Evolutionary conservation across 2,113 vertebrate species (phyloP).

Genomic region (Melanostigma gelatinosum): DNA sequence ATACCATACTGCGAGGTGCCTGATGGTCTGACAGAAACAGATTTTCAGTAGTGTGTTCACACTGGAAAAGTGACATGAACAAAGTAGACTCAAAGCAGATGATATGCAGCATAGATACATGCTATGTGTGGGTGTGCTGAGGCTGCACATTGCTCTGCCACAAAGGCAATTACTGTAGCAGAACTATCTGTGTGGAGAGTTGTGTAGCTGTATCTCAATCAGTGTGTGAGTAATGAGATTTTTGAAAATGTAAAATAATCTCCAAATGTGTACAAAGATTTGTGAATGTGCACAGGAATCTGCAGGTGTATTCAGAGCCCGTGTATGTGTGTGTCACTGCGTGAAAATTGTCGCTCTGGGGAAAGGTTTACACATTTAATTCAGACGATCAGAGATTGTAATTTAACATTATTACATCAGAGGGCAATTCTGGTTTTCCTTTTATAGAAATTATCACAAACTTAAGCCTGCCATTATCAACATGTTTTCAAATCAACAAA

Average conservation of each 20-base stretch:
- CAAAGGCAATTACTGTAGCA: not conserved
- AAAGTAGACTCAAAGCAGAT: not conserved
- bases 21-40: not conserved
- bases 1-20: not conserved
- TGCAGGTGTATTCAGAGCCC: too few relatives aligned
- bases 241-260: not conserved
- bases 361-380: not conserved
- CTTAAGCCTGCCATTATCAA: not conserved
- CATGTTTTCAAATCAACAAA: not conserved
- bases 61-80: not conserved
- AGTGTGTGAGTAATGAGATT: not conserved
- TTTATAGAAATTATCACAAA: not conserved
- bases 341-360: not conserved
- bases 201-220: not conserved
- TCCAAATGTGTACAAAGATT: not conserved
- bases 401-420: not conserved
- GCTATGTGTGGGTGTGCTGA: not conserved
- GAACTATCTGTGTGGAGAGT: not conserved
- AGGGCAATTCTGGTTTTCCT: not conserved
- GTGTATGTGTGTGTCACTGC: too few relatives aligned
- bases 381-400: not conserved
- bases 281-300: too few relatives aligned
- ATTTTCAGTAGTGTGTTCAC: not conserved
- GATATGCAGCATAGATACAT: not conserved
- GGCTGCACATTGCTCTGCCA: not conserved